Percentiles rank a stretch among this genome's conserved stretches.
These are phyloP conservation scores for Montipora cactus DNA, from an alignment of 64 coral and sea anemone species.

Conservation along the genomic window DNA sequence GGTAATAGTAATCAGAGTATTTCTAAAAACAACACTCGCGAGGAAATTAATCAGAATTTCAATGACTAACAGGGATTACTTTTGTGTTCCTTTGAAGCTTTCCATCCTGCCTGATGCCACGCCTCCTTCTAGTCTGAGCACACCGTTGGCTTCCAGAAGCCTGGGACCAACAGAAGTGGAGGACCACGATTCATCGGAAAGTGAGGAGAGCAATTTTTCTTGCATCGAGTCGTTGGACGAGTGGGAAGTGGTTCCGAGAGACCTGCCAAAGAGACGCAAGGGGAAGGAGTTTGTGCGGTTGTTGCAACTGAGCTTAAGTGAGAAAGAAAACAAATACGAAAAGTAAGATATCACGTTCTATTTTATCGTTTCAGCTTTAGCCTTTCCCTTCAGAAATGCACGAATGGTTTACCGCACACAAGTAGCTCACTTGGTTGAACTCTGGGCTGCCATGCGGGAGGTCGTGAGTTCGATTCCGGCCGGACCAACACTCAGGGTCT, in stretches of 20 bases:
- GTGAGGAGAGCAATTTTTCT: conserved; percentile 46
- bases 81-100: neutral
- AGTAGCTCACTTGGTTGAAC: too few relatives aligned
- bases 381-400: neutral
- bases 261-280: conserved; percentile 51
- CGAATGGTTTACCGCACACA: too few relatives aligned
- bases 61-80: neutral
- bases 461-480: too few relatives aligned
- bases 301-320: conserved; percentile 48
- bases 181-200: conserved; percentile 43
- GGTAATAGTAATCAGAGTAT: too few relatives aligned
- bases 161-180: neutral
- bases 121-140: neutral
- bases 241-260: conserved; percentile 51
- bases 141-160: neutral
- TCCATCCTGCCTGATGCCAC: neutral
- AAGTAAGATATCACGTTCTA: neutral
- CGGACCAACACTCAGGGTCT: too few relatives aligned
- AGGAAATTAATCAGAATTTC: too few relatives aligned
- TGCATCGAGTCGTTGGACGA: conserved; percentile 9
- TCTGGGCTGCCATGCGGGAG: too few relatives aligned
- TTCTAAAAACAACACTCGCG: too few relatives aligned
- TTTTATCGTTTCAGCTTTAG: neutral
- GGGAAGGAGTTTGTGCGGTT: conserved; percentile 70
- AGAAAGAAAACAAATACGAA: conserved; percentile 33